These are phyloP conservation scores for Ceriagrion tenellum DNA, from an alignment of 2,888 invertebrate genomes.

Conservation along the genomic window DNA sequence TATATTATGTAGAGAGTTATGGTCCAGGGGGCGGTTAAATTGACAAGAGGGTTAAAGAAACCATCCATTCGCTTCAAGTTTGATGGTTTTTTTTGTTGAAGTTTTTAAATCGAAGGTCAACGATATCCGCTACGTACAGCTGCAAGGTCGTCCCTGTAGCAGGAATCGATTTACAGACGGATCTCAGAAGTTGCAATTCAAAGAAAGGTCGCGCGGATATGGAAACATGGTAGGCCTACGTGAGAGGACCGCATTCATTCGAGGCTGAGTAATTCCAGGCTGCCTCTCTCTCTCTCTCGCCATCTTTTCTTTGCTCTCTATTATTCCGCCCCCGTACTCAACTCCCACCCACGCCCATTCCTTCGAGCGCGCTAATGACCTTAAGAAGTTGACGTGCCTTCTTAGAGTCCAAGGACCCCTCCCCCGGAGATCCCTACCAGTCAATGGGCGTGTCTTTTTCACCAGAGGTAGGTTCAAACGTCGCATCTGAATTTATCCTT, in stretches of 20 bases:
- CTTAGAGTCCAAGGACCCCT: background rate
- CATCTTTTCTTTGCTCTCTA: background rate
- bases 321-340: background rate
- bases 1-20: too few species aligned
- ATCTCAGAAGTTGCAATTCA: background rate
- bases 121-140: background rate
- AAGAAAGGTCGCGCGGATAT: background rate
- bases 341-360: background rate
- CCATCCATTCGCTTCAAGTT: too few species aligned
- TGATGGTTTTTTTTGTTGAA: too few species aligned
- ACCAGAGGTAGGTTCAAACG: background rate
- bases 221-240: background rate
- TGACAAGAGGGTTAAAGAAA: too few species aligned
- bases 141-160: background rate
- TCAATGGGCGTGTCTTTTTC: background rate
- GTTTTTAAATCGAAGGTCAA: background rate
- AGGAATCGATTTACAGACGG: background rate
- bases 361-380: background rate
- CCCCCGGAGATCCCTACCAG: background rate
- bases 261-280: background rate
- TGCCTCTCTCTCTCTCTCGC: background rate
- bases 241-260: background rate
- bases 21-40: too few species aligned
- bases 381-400: constrained; percentile 8
- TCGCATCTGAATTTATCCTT: background rate